Evolutionary conservation across 2,888 invertebrate species (phyloP), one percentile per base, ranked within the genome.

Genomic region (Campopleginae sp.): DNA sequence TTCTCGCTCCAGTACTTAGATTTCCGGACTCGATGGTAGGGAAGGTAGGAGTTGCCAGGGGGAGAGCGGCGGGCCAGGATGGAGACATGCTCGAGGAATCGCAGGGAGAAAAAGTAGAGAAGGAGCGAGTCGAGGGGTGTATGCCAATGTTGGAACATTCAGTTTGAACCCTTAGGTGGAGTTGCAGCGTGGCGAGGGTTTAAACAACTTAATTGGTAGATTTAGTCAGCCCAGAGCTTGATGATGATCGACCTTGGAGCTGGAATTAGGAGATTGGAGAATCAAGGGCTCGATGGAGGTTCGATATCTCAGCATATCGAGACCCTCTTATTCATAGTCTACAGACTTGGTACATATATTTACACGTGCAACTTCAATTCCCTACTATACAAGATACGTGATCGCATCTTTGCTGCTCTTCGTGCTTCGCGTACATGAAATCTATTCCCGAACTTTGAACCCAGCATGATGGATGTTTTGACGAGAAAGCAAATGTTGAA

Each of bases 1-100:
- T 89, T 88, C 87, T 89, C 87, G 87, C 86, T 86, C 84, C 82
- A 86, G 85, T 81, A 88, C 85, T 86, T 86, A 83, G 86, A 88
- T 86, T 88, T 87, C 88, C 84, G 85, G 83, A 86, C 70, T 83
- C 76, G 79, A 86, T 84, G 80, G 81, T 80, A 61, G 71, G 46
- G 74, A 42, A 71, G 23, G 54, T 42, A 2, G 17, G n/a, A 63
- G 48, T 38, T 68, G 54, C 58, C 23, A 46, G 42, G 8, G 61
- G 65, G 42, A 48, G 63, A 68, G 70, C 54, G 65, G 68, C 61
- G 63, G 51, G 44, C 46, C 68, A 42, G 58, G 51, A 63, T 42
- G 42, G 51, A 63, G 51, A 65, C 46, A 76, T 54, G 68, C 14
- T 58, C 27, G 27, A 14, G 58, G 14, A 58, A 58, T 58, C 14